Evolutionary conservation across 1,140 invertebrate genomes (phyloP).

Genomic region (Drosophila persimilis): DNA sequence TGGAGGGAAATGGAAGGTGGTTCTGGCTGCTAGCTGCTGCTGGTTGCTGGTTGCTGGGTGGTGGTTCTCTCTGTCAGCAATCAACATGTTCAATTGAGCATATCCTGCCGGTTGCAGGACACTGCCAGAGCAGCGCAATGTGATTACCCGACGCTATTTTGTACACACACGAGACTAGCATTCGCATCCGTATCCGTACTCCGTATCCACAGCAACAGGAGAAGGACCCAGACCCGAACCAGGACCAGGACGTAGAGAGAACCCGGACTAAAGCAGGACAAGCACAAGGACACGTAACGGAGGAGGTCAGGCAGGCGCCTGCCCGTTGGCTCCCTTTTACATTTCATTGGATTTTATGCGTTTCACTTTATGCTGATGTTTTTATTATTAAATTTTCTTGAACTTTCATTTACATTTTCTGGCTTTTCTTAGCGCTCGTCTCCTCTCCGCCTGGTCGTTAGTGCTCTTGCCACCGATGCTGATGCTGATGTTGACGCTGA

Average conservation of each 20-base stretch:
- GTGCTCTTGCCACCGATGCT: conserved; percentile 13
- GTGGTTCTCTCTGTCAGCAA: conserved; percentile 66
- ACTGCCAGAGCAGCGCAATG: conserved; percentile 65
- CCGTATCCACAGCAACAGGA: conserved; percentile 12
- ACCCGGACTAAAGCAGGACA: neutral
- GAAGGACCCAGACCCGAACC: too few relatives aligned
- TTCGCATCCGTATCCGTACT: conserved; percentile 2
- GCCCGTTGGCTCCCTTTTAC: conserved; percentile 59
- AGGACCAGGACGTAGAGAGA: neutral
- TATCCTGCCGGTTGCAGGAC: conserved; percentile 65
- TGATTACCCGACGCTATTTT: conserved; percentile 77
- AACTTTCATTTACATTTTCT: conserved; percentile 80
- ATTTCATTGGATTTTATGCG: conserved; percentile 81
- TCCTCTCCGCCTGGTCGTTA: conserved; percentile 34
- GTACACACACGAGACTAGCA: conserved; percentile 37
- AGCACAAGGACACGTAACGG: conserved; percentile 42
- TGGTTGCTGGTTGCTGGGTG: neutral
- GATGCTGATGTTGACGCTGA: conserved; percentile 47
- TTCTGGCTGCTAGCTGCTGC: neutral
- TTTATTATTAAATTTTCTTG: conserved; percentile 80
- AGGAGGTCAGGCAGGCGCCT: conserved; percentile 58
- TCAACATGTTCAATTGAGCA: conserved; percentile 81
- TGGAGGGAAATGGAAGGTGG: conserved; percentile 1
- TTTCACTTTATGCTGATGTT: conserved; percentile 81
- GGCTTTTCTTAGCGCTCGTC: conserved; percentile 45